phyloP scores from a whole-genome alignment of 2,797 vertebrate genomes.

The Scarus forsteni region DNA sequence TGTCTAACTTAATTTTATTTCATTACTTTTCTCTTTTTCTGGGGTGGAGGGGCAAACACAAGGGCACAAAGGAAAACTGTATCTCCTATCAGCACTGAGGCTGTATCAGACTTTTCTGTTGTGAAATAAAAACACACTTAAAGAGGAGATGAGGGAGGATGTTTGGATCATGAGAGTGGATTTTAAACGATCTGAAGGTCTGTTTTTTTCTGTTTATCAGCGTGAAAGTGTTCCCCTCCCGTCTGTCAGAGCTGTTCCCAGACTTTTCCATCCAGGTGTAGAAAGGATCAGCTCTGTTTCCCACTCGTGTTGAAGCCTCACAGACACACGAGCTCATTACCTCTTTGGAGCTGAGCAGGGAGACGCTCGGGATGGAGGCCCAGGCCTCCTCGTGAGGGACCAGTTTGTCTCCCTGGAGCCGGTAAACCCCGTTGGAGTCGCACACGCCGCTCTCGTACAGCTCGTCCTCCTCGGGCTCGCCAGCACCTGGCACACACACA shows the following conservation, averaged over 20 bases:
- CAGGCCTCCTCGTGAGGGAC: constrained; percentile 86
- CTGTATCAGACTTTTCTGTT: too few relatives aligned
- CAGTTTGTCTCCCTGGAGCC: constrained; percentile 84
- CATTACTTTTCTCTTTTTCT: too few relatives aligned
- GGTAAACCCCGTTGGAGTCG: constrained; percentile 85
- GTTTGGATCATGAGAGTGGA: too few relatives aligned
- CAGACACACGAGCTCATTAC: constrained; percentile 56
- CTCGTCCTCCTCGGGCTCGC: constrained; percentile 88
- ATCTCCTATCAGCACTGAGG: too few relatives aligned
- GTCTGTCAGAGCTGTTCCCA: neutral
- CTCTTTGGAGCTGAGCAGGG: constrained; percentile 86
- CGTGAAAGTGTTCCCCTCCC: too few relatives aligned
- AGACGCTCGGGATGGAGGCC: constrained; percentile 86
- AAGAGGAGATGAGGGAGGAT: too few relatives aligned
- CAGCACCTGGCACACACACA: constrained; percentile 74
- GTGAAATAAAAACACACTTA: too few relatives aligned
- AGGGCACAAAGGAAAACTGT: too few relatives aligned
- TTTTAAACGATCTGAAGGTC: too few relatives aligned
- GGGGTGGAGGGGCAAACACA: too few relatives aligned
- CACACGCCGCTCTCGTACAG: constrained; percentile 84
- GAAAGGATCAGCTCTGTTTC: constrained; percentile 11
- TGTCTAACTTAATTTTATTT: too few relatives aligned
- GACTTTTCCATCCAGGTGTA: neutral
- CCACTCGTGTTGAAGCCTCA: neutral
- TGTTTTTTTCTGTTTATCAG: too few relatives aligned